Evolutionary conservation across 2,888 invertebrate genomes (phyloP).

Genomic region (Mayetiola destructor): DNA sequence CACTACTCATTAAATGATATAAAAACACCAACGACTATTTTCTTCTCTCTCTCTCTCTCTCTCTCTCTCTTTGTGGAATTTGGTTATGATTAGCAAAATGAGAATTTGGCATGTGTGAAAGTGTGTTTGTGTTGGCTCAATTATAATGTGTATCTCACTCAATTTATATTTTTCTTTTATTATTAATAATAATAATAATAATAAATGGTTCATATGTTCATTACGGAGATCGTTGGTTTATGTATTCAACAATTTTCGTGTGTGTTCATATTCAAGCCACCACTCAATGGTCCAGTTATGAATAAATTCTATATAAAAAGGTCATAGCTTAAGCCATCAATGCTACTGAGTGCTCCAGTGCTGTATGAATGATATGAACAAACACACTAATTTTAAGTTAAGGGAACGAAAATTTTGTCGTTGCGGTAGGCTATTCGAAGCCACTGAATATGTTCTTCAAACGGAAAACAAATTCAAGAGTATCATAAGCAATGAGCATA

Average conservation of each 20-base stretch:
- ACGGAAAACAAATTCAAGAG: too few relatives aligned
- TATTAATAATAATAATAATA: slow-evolving; percentile 8
- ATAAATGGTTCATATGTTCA: slow-evolving; percentile 2
- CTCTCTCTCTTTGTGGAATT: background rate
- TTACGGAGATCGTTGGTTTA: background rate
- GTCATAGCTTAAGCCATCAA: background rate
- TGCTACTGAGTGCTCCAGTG: background rate
- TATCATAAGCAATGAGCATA: too few relatives aligned
- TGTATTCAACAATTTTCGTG: background rate
- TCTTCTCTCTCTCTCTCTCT: background rate
- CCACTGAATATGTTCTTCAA: too few relatives aligned
- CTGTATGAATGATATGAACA: background rate
- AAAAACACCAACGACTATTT: slow-evolving; percentile 1
- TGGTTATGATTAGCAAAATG: too few relatives aligned
- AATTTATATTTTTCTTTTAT: slow-evolving; percentile 6
- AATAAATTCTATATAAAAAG: slow-evolving; percentile 10
- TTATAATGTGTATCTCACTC: too few relatives aligned
- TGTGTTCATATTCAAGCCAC: too few relatives aligned
- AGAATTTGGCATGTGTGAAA: background rate
- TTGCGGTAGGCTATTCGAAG: slow-evolving; percentile 3
- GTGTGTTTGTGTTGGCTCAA: background rate
- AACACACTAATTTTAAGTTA: slow-evolving; percentile 12
- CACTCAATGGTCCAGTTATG: background rate
- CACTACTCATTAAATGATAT: slow-evolving; percentile 9
- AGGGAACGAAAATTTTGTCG: slow-evolving; percentile 7